A percentile compares a stretch with the other conserved stretches of the same genome.
phyloP scores from a whole-genome alignment of 1,140 invertebrate species.

The Diabrotica undecimpunctata region DNA sequence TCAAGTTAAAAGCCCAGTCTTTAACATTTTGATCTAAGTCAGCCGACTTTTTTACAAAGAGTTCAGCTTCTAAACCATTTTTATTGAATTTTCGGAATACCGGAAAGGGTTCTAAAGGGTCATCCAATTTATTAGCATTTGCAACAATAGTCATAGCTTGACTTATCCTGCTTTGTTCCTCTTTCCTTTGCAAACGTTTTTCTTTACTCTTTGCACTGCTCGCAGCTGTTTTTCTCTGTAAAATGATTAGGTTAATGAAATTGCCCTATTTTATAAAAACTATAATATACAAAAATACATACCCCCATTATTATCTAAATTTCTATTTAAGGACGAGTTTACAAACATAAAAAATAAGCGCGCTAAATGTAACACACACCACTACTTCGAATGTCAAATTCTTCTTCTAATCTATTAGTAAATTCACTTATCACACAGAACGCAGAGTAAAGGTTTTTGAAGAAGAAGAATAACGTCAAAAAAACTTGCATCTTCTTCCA shows the following conservation, averaged over 20 bases:
- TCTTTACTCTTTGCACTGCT: constrained; percentile 46
- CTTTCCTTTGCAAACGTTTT: constrained; percentile 47
- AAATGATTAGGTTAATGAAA: neutral
- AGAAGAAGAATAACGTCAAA: too few species aligned
- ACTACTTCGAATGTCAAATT: neutral
- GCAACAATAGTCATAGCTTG: constrained; percentile 44
- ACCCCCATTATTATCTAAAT: constrained; percentile 10
- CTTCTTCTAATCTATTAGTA: too few species aligned
- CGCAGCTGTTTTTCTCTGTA: constrained; percentile 34
- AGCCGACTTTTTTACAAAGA: constrained; percentile 36
- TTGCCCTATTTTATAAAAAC: neutral
- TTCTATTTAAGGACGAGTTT: neutral
- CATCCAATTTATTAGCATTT: constrained; percentile 46
- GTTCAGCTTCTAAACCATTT: constrained; percentile 44
- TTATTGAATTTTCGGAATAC: constrained; percentile 47
- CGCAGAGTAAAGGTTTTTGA: too few species aligned
- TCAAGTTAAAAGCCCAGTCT: constrained; percentile 56
- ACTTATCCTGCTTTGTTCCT: constrained; percentile 46
- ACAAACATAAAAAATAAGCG: constrained; percentile 2
- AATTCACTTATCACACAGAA: too few species aligned
- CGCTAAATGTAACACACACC: neutral
- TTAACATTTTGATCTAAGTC: constrained; percentile 38
- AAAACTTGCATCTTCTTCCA: too few species aligned
- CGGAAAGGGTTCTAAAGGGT: constrained; percentile 48
- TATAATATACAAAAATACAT: neutral